Evolutionary conservation across 2,113 vertebrate genomes (phyloP), one percentile per base, ranked within the genome.

Genomic region (Alligator mississippiensis): DNA sequence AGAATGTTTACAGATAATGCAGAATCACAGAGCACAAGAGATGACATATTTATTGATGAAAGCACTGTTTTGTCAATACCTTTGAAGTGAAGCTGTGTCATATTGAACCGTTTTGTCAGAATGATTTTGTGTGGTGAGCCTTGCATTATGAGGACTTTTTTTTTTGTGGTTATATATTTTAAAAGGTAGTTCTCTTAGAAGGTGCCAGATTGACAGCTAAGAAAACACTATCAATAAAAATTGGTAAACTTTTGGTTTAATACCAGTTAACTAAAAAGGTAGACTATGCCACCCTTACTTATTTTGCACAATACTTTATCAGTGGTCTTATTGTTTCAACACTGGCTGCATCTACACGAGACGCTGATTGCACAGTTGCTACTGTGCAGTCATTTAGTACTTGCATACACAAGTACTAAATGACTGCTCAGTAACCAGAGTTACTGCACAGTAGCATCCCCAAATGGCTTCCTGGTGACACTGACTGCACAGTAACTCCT

Each of bases 1-100:
- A 58, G 47, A 87, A 95, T 80, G 30, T 92, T 94, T 92, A 91
- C 78, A 95, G 82, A 55, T 54, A 62, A 88, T 85, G 61, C 28
- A 81, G 57, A 92, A 84, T 92, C 80, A 86, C 16, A 64, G 30
- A 88, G 57, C 62, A 81, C 59, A 80, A 19, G 66, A 94, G 89
- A 92, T 83, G 88, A 93, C 82, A 91, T 89, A 81, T 95, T 93
- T 96, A 96, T 97, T 95, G 96, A 96, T 89, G 82, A 90, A 95
- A 81, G 80, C 58, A 80, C 77, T 90, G 17, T 88, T 97, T 92
- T 96, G 92, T 97, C 95, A 92, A 97, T 97, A 96, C 21, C 75
- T 57, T 87, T 90, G 86, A 90, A 91, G 89, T 80, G 76, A 90
- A 97, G 34, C 64, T 90, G 54, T 92, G 82, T 96, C 80, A 27